phyloP scores from a whole-genome alignment of 2,888 invertebrate species.

The Tipula vernalis region DNA sequence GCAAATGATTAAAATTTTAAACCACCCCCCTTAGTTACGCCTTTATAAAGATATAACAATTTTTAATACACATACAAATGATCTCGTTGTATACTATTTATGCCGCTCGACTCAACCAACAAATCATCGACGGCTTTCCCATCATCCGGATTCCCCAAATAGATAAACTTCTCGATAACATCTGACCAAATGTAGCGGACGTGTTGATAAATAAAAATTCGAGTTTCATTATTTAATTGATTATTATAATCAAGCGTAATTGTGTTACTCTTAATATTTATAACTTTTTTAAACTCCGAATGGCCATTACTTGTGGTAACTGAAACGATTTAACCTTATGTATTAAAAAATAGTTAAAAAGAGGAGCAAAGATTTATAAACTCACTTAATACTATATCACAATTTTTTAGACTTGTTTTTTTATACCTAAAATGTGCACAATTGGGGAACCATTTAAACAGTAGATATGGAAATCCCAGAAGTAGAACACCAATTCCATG shows the following conservation, averaged over 20 bases:
- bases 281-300: neutral
- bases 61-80: conserved; percentile 18
- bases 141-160: conserved; percentile 54
- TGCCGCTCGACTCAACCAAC: conserved; percentile 9
- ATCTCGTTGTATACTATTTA: neutral
- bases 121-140: conserved; percentile 22
- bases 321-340: neutral
- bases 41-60: conserved; percentile 17
- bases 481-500: conserved; percentile 39
- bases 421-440: conserved; percentile 41
- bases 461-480: conserved; percentile 44
- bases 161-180: conserved; percentile 46
- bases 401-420: conserved; percentile 43
- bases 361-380: neutral
- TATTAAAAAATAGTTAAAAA: neutral
- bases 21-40: neutral
- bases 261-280: neutral
- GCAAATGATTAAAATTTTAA: neutral
- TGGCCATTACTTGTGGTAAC: conserved; percentile 8
- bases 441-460: conserved; percentile 43
- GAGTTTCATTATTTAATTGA: conserved; percentile 24
- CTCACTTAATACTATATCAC: conserved; percentile 42
- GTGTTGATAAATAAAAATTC: conserved; percentile 63
- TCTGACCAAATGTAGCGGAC: conserved; percentile 61
- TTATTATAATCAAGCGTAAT: neutral